Conservation (phyloP, 2,113 vertebrate species). For the Illadopsis cleaveri region DNA sequence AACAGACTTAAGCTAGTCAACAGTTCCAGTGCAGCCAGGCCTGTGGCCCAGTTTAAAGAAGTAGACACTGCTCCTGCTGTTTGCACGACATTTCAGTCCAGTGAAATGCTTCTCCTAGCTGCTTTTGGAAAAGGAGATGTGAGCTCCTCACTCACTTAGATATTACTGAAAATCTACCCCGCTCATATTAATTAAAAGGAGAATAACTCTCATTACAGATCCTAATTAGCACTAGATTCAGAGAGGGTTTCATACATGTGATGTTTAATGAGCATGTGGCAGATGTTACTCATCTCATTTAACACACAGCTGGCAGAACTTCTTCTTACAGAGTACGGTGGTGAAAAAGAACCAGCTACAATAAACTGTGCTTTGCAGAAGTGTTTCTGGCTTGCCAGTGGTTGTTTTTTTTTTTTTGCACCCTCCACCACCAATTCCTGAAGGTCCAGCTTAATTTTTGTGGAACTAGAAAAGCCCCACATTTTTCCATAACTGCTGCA, state of each 20-base stretch:
- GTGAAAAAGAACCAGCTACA: not conserved
- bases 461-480: not conserved
- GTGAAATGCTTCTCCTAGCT: not conserved
- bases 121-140: not conserved
- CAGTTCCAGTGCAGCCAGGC: not conserved
- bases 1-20: not conserved
- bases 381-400: not conserved
- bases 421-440: not conserved
- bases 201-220: not conserved
- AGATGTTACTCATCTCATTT: constrained; percentile 7
- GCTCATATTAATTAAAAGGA: not conserved
- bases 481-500: not conserved
- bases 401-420: not conserved
- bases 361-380: not conserved
- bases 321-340: not conserved
- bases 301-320: not conserved
- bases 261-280: not conserved
- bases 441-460: not conserved
- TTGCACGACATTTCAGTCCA: not conserved
- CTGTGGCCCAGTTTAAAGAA: not conserved
- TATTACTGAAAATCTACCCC: not conserved
- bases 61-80: not conserved
- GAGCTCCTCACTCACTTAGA: not conserved
- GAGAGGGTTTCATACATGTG: not conserved
- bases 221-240: not conserved